Evolutionary conservation across 2,797 vertebrate genomes (phyloP).

Genomic region (Rhinella marina): DNA sequence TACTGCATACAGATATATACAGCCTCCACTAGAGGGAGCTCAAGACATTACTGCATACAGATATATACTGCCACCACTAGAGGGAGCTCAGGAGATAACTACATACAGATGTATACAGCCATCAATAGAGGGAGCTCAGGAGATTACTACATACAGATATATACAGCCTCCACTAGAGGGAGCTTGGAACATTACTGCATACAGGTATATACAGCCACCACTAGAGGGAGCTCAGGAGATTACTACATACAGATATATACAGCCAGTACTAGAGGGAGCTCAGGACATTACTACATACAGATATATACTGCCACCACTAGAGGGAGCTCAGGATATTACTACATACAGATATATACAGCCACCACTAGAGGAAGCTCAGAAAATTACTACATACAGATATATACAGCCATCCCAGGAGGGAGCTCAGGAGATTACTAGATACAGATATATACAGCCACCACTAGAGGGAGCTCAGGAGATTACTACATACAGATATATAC

Average conservation of each 20-base stretch:
- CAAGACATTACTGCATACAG: too few species aligned
- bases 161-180: background rate
- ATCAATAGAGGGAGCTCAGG: background rate
- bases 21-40: background rate
- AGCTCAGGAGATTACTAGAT: background rate
- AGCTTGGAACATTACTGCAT: background rate
- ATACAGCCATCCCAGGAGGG: background rate
- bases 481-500: too few species aligned
- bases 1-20: too few species aligned
- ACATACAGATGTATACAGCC: too few species aligned
- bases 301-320: background rate
- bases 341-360: background rate
- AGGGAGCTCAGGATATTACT: background rate
- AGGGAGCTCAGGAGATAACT: background rate
- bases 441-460: background rate
- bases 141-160: too few species aligned
- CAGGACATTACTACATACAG: too few species aligned
- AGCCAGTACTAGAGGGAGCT: background rate
- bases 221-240: background rate
- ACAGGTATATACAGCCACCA: too few species aligned
- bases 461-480: background rate
- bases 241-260: background rate
- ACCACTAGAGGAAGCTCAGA: background rate
- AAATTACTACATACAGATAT: too few species aligned
- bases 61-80: background rate